Conservation (phyloP, 2,797 vertebrate genomes). For the Eptatretus atami region DNA sequence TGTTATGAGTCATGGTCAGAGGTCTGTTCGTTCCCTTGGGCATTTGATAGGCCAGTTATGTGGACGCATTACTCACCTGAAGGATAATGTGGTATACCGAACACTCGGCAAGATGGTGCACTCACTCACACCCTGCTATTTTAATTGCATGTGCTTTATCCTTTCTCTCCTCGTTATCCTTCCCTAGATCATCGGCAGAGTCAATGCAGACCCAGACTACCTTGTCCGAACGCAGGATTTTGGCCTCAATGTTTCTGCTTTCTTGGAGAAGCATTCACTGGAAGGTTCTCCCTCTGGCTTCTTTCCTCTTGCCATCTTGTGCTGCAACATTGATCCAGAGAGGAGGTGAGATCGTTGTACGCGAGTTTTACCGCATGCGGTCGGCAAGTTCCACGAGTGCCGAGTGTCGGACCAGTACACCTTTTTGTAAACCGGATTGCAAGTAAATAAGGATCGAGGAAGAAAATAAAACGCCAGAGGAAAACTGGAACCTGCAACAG, state of each 20-base stretch:
- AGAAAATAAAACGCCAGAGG: too few relatives aligned
- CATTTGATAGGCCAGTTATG: too few relatives aligned
- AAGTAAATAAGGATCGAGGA: too few relatives aligned
- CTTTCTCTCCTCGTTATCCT: neutral
- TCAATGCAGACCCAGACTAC: conserved; percentile 82
- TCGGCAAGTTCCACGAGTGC: too few relatives aligned
- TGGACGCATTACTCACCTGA: too few relatives aligned
- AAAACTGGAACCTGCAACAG: too few relatives aligned
- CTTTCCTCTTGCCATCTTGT: conserved; percentile 58
- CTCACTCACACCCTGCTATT: neutral
- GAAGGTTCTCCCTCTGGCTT: conserved; percentile 37
- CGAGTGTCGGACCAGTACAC: too few relatives aligned
- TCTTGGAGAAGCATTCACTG: conserved; percentile 65
- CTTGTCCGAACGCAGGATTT: conserved; percentile 64
- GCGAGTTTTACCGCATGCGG: neutral
- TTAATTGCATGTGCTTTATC: too few relatives aligned
- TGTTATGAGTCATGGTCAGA: too few relatives aligned
- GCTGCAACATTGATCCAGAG: conserved; percentile 74
- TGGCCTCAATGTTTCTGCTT: conserved; percentile 54
- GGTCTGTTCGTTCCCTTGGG: too few relatives aligned
- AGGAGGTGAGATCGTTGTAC: conserved; percentile 28
- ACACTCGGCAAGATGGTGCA: neutral
- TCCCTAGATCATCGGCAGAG: conserved; percentile 55
- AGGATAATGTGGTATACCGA: neutral
- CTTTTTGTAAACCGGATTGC: too few relatives aligned